phyloP scores from a whole-genome alignment of 2,888 invertebrate genomes.

The Drosophila tripunctata region DNA sequence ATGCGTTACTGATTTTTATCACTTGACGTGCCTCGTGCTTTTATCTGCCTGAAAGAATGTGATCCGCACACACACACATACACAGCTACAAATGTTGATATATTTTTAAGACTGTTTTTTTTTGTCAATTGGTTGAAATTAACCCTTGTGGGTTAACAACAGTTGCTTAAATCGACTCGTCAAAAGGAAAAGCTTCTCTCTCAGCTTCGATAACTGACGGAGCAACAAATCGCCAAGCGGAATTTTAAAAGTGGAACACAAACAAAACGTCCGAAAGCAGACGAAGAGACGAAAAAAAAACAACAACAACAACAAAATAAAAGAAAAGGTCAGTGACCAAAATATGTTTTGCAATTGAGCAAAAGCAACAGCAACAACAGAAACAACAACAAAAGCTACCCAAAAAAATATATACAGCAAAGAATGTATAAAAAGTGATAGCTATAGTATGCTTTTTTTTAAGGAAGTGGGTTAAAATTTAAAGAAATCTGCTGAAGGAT shows the following conservation, averaged over 20 bases:
- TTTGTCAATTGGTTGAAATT: slow-evolving; percentile 28
- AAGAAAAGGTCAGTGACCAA: slow-evolving; percentile 83
- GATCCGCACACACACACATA: background rate
- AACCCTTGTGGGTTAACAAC: slow-evolving; percentile 32
- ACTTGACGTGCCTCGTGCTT: slow-evolving; percentile 50
- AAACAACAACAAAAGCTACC: slow-evolving; percentile 36
- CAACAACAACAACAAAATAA: slow-evolving; percentile 41
- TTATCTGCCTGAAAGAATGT: slow-evolving; percentile 37
- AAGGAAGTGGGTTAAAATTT: slow-evolving; percentile 52
- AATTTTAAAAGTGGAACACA: slow-evolving; percentile 73
- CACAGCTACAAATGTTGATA: background rate
- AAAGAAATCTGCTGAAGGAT: slow-evolving; percentile 45
- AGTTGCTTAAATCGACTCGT: slow-evolving; percentile 36
- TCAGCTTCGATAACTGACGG: slow-evolving; percentile 3
- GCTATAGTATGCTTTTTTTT: slow-evolving; percentile 28
- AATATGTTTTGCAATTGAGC: slow-evolving; percentile 81
- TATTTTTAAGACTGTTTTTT: slow-evolving; percentile 5
- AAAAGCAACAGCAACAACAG: slow-evolving; percentile 41
- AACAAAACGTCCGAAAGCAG: slow-evolving; percentile 58
- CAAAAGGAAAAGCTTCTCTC: slow-evolving; percentile 29
- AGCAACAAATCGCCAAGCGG: slow-evolving; percentile 38
- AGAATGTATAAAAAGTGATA: slow-evolving; percentile 65
- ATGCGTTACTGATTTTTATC: slow-evolving; percentile 68
- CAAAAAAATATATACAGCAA: slow-evolving; percentile 37
- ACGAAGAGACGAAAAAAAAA: slow-evolving; percentile 39